Evolutionary conservation across 2,888 invertebrate species (phyloP), one percentile per base, ranked within the genome.

Genomic region (Notodonta ziczac): DNA sequence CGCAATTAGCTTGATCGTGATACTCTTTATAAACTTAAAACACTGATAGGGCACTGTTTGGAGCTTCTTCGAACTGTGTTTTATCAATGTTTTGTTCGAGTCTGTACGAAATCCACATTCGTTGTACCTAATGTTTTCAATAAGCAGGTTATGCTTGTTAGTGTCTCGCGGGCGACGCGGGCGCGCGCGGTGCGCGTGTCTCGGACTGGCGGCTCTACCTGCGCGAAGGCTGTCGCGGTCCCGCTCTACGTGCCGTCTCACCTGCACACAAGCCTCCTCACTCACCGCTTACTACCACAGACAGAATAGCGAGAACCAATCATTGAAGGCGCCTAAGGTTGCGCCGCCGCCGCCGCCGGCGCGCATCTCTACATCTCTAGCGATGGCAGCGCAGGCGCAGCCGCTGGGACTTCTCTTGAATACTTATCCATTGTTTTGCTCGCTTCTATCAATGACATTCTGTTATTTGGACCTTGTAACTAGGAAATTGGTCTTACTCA

Each of bases 171-270:
- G 74, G 73, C 70, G 79, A 86, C 86, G 87, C 87, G 87, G 83
- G 83, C 85, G 89, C 88, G 85, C 90, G 85, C 86, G 86, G 81
- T 76, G 83, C 87, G 88, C 88, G 82, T 81, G 83, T 77, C 76
- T 83, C 74, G 77, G 83, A 87, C 90, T 89, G 88, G 83, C 66
- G 40, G 80, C 85, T 82, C 84, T 86, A 88, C 88, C 86, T 85
- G 86, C 73, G 75, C 73, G 83, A 66, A 88, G 88, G 85, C 85
- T 87, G 77, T 82, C 71, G 77, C 82, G 82, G 80, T 89, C 90
- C 78, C 85, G 80, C 86, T 90, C 87, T 85, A 76, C 70, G 76
- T 74, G 74, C 74, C 63, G 73, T 86, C 83, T 86, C 82, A 85
- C 88, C 83, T 85, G 83, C 77, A 73, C 78, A 76, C 81, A 72